Base-by-base conservation (phyloP, 2,113 vertebrate genomes). In the Mustelus asterias region DNA sequence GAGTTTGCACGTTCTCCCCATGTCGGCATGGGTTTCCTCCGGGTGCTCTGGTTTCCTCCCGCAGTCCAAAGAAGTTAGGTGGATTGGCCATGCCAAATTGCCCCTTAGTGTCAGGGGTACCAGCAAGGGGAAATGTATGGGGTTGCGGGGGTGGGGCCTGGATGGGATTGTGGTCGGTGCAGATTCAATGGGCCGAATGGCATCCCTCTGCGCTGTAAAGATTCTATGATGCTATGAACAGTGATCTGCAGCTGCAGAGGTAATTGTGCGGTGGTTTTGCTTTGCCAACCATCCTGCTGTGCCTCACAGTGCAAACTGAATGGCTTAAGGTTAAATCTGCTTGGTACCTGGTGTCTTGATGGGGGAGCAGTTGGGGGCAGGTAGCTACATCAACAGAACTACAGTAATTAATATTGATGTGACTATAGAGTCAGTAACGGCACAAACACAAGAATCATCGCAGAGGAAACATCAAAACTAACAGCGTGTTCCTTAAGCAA, bases 301-400 rank as follows among this genome's bases (percentile, higher is more conserved):
- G 88, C 29, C 33, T 65, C 37, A 65, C 89, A 37, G 60, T 65
- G 60, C 33, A 93, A 67, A 67, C 89, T 37, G 89, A 33, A 93
- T 67, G n/a, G 60, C 89, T 93, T 93, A 37, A 67, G n/a, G 18
- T 93, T 93, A 93, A 54, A 93, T 41, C 89, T 93, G 60, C 60
- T 18, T 37, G 60, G 13, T 67, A 33, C 89, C 89, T 93, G 89
- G 65, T n/a, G 65, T 65, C 33, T 67, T 65, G 89, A 65, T 16
- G 33, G 18, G 48, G 89, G n/a, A 65, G 60, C 89, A 93, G 60
- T 67, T 44, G 89, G 89, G 63, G 58, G 60, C 60, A 65, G 41
- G 63, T 37, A 65, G 33, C 89, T 33, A 6, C 33, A 67, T 93
- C 60, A 93, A 63, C 89, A 93, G 89, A 93, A 33, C 89, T 37